Evolutionary conservation across 2,888 invertebrate species (phyloP), one percentile per base, ranked within the genome.

Genomic region (Trachelus iudaicus): DNA sequence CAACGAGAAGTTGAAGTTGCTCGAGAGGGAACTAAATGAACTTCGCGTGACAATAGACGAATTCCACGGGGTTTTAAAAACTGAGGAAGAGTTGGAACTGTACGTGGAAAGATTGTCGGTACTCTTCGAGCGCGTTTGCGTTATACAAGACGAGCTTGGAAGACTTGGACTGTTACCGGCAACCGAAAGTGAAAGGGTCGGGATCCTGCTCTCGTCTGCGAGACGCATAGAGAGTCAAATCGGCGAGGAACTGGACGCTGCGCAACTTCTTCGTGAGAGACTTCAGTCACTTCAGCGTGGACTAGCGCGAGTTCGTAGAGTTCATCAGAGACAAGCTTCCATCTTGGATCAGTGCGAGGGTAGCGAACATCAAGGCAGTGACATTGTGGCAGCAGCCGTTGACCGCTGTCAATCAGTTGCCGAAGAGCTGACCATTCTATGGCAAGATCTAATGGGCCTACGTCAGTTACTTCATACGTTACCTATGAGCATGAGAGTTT

Each of bases 101-200:
- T 97, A 97, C 87, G 95, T 97, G 12, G 96, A 97, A 90, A 93
- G 96, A 76, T 92, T 97, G 12, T 96, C 97, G 92, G 95, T 97
- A 0, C 93, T 96, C 91, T 95, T 94, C 69, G 94, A 94, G 4
- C 94, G 96, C 23, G 94, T 96, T n/a, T 95, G 95, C 77, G 93
- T 95, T 75, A 96, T 97, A 82, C 95, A 96, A 87, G 96, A 96
- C 87, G 96, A 97, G 89, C 92, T 97, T 34, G 95, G 96, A 0
- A 93, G 95, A 79, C 91, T 96, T 73, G 96, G 96, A 69, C 92
- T 97, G 69, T 91, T 96, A 9, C 95, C 96, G 1, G 95, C 96
- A 0, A 91, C 92, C 9, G 96, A 97, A 88, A 96, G 96, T 0
- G 97, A 97, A 85, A 95, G 95, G 83, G 94, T 97, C 31, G 96